Conservation (phyloP, 1,140 invertebrate genomes). For the Conus ventricosus region DNA sequence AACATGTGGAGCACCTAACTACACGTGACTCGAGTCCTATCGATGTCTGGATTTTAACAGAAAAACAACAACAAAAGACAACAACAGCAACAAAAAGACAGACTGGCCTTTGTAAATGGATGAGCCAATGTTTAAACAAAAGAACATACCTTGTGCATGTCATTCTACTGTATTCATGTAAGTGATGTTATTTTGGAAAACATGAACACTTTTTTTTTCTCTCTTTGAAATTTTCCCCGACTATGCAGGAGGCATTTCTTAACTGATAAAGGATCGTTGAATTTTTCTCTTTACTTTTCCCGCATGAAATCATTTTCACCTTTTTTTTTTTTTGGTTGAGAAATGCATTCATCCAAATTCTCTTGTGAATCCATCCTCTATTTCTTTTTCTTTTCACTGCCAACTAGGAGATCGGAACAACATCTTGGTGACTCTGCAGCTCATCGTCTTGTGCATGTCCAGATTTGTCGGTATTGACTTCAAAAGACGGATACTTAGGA, state of each 20-base stretch:
- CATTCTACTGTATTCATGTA: background rate
- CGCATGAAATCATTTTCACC: background rate
- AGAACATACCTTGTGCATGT: background rate
- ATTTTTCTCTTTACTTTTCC: background rate
- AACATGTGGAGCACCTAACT: too few species aligned
- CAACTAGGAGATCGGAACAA: background rate
- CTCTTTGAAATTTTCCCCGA: background rate
- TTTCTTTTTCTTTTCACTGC: too few species aligned
- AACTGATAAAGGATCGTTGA: background rate
- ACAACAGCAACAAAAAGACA: background rate
- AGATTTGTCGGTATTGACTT: too few species aligned
- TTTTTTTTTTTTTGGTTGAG: too few species aligned
- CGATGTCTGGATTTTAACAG: too few species aligned
- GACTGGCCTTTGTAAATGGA: conserved; percentile 2
- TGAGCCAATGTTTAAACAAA: background rate
- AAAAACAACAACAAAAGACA: too few species aligned
- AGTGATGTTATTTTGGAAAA: conserved; percentile 5
- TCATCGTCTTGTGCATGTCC: background rate
- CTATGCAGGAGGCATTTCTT: conserved; percentile 15
- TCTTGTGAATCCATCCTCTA: too few species aligned
- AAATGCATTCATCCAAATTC: too few species aligned
- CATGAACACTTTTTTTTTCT: background rate
- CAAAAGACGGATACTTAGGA: too few species aligned
- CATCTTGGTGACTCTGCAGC: background rate
- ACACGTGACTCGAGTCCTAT: too few species aligned